These are phyloP conservation scores for Pseudomyrmex sp. DNA, from an alignment of 1,140 invertebrate species.

Conservation along the genomic window DNA sequence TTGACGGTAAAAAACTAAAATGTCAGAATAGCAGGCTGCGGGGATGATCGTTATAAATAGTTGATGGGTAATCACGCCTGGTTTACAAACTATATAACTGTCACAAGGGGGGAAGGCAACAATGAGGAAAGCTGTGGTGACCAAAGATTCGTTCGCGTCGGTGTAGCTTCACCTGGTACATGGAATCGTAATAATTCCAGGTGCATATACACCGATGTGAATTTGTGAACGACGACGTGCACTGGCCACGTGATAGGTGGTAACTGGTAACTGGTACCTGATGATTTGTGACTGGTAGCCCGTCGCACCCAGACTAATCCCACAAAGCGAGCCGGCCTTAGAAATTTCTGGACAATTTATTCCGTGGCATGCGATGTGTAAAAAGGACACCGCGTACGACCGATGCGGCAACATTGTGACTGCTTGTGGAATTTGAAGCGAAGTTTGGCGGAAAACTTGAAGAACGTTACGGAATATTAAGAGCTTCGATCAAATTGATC, in stretches of 20 bases:
- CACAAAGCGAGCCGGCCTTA: slow-evolving; percentile 76
- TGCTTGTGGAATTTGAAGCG: not conserved
- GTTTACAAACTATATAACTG: slow-evolving; percentile 67
- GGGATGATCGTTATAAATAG: slow-evolving; percentile 64
- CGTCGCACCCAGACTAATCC: slow-evolving; percentile 74
- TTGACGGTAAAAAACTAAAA: slow-evolving; percentile 49
- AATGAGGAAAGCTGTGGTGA: slow-evolving; percentile 44
- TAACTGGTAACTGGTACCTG: slow-evolving; percentile 77
- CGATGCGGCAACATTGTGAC: slow-evolving; percentile 52
- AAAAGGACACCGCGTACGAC: slow-evolving; percentile 53
- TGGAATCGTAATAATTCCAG: slow-evolving; percentile 65
- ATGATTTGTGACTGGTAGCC: slow-evolving; percentile 79
- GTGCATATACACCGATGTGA: not conserved
- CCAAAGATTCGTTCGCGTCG: slow-evolving; percentile 21
- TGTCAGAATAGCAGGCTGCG: slow-evolving; percentile 11
- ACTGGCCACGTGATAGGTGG: slow-evolving; percentile 69
- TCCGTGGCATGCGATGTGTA: slow-evolving; percentile 68
- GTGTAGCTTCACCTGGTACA: slow-evolving; percentile 32
- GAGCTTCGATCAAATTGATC: not conserved
- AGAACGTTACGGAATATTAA: slow-evolving; percentile 8
- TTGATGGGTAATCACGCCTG: slow-evolving; percentile 57
- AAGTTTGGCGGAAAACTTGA: not conserved
- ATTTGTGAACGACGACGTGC: not conserved
- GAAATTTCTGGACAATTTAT: slow-evolving; percentile 81
- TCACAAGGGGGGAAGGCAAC: slow-evolving; percentile 17